phyloP scores from a whole-genome alignment of 2,888 invertebrate genomes.

The Sinohyriopsis cumingii region DNA sequence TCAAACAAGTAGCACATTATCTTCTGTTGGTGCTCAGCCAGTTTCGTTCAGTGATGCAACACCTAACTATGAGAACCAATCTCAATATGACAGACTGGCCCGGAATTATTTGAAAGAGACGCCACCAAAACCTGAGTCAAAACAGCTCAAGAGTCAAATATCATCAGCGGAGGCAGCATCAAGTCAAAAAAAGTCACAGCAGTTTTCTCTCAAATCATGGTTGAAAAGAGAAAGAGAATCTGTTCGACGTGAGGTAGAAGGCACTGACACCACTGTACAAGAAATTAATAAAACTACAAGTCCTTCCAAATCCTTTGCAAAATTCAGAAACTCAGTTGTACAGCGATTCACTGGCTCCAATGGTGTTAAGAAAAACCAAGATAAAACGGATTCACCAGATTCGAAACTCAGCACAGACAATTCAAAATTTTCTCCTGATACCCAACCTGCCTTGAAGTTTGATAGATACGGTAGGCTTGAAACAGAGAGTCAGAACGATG shows the following conservation, averaged over 20 bases:
- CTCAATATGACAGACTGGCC: constrained; percentile 24
- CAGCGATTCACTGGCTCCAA: constrained; percentile 49
- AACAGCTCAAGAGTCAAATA: not conserved
- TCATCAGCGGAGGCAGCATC: constrained; percentile 15
- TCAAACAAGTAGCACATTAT: not conserved
- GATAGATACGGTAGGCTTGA: not conserved
- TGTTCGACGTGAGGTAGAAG: constrained; percentile 35
- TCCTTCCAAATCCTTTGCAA: constrained; percentile 46
- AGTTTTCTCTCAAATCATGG: constrained; percentile 59
- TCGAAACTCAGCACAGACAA: constrained; percentile 6
- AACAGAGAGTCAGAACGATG: too few relatives aligned
- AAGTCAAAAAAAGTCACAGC: constrained; percentile 38
- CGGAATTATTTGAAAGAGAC: not conserved
- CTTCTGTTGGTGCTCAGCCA: not conserved
- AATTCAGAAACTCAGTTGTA: constrained; percentile 53
- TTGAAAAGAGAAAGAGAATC: constrained; percentile 55
- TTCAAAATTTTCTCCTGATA: constrained; percentile 24
- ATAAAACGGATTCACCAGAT: constrained; percentile 8
- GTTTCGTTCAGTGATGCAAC: constrained; percentile 11
- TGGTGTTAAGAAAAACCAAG: constrained; percentile 24
- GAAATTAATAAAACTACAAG: constrained; percentile 22
- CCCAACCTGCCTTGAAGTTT: constrained; percentile 3
- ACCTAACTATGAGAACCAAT: constrained; percentile 51
- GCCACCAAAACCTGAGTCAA: constrained; percentile 11
- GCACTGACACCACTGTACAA: constrained; percentile 17